These are phyloP conservation scores for Dimorphilus gyrociliatus DNA, from an alignment of 2,888 invertebrate species.

Conservation along the genomic window DNA sequence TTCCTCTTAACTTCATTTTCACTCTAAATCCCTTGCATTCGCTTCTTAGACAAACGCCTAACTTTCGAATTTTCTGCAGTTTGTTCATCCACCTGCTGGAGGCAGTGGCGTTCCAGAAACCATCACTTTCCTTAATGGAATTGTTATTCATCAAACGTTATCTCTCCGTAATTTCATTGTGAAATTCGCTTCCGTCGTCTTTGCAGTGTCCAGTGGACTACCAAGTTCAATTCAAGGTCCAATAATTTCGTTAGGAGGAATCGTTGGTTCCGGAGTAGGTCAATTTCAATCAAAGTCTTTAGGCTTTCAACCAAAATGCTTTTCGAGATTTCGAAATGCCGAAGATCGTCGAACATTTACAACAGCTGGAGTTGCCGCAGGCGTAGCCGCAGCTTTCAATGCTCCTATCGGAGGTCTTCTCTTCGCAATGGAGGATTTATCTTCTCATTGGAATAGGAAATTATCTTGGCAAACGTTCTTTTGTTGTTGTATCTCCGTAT, in stretches of 20 bases:
- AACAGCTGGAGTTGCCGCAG: constrained; percentile 25
- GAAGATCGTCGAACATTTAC: constrained; percentile 16
- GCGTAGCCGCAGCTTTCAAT: constrained; percentile 29
- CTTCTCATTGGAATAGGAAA: constrained; percentile 26
- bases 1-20: too few species aligned
- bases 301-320: constrained; percentile 9
- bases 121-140: constrained; percentile 13
- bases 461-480: constrained; percentile 32
- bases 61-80: constrained; percentile 9
- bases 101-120: constrained; percentile 13
- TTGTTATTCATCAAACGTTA: constrained; percentile 10
- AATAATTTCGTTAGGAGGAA: constrained; percentile 12
- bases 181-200: constrained; percentile 10
- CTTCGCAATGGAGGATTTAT: constrained; percentile 33
- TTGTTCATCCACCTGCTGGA: constrained; percentile 12
- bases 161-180: constrained; percentile 11
- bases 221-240: constrained; percentile 11
- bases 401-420: constrained; percentile 30
- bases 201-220: constrained; percentile 11
- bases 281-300: constrained; percentile 15
- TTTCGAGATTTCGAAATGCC: constrained; percentile 14
- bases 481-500: constrained; percentile 20
- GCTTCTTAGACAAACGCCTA: too few species aligned
- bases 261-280: constrained; percentile 13
- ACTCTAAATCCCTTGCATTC: too few species aligned